These are phyloP conservation scores for Drosophila anomelani DNA, from an alignment of 2,888 invertebrate genomes.

Conservation along the genomic window DNA sequence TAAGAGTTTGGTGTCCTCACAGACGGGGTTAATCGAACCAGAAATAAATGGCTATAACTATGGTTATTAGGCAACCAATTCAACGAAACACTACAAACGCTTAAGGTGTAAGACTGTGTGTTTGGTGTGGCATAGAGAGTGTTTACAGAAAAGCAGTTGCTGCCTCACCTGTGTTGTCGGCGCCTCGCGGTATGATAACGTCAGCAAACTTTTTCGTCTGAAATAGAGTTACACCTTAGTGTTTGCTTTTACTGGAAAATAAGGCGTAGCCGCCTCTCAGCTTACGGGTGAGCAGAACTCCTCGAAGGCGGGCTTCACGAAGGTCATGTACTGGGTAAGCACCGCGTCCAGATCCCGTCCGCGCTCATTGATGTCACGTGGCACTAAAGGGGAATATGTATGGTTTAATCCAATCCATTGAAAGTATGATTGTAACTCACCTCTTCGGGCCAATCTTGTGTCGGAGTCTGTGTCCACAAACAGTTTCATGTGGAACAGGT, in stretches of 20 bases:
- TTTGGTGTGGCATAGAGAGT: slow-evolving; percentile 20
- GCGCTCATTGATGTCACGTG: slow-evolving; percentile 97
- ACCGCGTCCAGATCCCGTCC: slow-evolving; percentile 97
- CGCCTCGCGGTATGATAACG: slow-evolving; percentile 99
- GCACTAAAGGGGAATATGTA: slow-evolving; percentile 87
- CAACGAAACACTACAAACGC: slow-evolving; percentile 56
- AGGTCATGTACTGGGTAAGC: slow-evolving; percentile 97
- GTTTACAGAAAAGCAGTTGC: slow-evolving; percentile 17
- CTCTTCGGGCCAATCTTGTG: slow-evolving; percentile 97
- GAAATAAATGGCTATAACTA: slow-evolving; percentile 39
- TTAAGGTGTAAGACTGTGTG: slow-evolving; percentile 35
- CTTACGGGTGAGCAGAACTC: slow-evolving; percentile 98
- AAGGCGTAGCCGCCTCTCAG: not conserved
- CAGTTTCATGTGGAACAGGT: slow-evolving; percentile 99
- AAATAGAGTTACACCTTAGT: slow-evolving; percentile 67
- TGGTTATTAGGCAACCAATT: slow-evolving; percentile 31
- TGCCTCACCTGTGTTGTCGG: slow-evolving; percentile 96
- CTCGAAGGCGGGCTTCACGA: slow-evolving; percentile 99
- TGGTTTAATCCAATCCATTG: not conserved
- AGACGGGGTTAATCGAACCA: slow-evolving; percentile 36
- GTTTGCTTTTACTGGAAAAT: not conserved
- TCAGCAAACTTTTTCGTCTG: slow-evolving; percentile 99
- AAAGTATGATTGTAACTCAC: slow-evolving; percentile 85
- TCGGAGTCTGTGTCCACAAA: slow-evolving; percentile 99
- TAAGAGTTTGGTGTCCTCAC: slow-evolving; percentile 20